Base-by-base conservation (phyloP, 2,888 invertebrate genomes). In the Vanessa cardui region DNA sequence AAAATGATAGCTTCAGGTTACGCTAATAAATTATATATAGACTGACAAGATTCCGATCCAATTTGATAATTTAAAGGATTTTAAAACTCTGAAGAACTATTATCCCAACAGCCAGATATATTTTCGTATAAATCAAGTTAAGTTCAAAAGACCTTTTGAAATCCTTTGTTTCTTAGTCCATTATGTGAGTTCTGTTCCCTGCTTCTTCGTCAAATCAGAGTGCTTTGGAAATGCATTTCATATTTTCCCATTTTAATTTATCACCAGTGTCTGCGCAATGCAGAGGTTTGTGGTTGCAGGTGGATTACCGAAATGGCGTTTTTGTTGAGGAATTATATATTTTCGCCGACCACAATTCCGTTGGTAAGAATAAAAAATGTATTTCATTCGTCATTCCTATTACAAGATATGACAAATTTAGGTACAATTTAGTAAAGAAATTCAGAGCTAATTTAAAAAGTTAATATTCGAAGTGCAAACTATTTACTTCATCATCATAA, bases 221-320 rank as follows among this genome's bases (percentile, higher is more conserved):
- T 47, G 50, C n/a, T 16, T 31, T 44, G 31, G 20, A 60, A 56
- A 56, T 56, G 33, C 49, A 65, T 56, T 58, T 68, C 62, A 68
- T 68, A 70, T 68, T 67, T 68, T 70, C 46, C 60, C 52, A 33
- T 67, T 65, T 67, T 62, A 64, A 70, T 70, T 66, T 70, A 70
- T 70, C 70, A 70, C 59, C 59, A 44, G 54, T 59, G 45, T 50
- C 58, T 44, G 66, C 66, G 71, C 71, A 72, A 21, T 72, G 71
- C 71, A 72, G 71, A 26, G 67, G 64, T 58, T 58, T 49, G 66
- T 62, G 66, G 69, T 64, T 72, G 71, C 71, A 72, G 69, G 71
- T 72, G 69, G 69, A 72, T 72, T 69, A 67, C 58, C 62, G 64
- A 64, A 64, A 64, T 52, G 64, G 49, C 12, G 6, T 68, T 71